Percentiles rank a stretch among this genome's conserved stretches.
Evolutionary conservation across 1,140 invertebrate genomes (phyloP).

Genomic region (Pseudomyrmex gracilis): DNA sequence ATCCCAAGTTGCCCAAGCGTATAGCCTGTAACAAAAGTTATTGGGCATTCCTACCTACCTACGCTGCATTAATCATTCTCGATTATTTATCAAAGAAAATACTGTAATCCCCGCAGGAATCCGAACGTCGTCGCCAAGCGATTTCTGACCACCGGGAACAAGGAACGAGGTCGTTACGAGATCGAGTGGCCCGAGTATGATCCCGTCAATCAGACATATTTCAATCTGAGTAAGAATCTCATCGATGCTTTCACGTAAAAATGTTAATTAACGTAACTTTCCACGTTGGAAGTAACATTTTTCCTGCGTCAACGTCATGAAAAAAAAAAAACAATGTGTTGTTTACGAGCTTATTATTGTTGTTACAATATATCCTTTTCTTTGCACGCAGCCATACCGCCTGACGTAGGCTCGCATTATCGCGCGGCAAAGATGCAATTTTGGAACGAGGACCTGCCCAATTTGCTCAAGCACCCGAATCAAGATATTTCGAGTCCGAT

Average conservation of each 20-base stretch:
- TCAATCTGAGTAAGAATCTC: slow-evolving; percentile 90
- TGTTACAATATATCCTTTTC: background rate
- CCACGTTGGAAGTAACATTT: background rate
- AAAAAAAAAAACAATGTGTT: background rate
- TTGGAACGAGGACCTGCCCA: slow-evolving; percentile 90
- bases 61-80: slow-evolving; percentile 45
- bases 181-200: slow-evolving; percentile 93
- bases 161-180: slow-evolving; percentile 89
- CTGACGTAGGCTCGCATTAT: slow-evolving; percentile 88
- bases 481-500: slow-evolving; percentile 72
- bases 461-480: slow-evolving; percentile 85
- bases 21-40: slow-evolving; percentile 26
- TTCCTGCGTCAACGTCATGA: background rate
- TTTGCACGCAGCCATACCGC: slow-evolving; percentile 88
- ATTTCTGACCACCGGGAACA: slow-evolving; percentile 86
- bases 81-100: slow-evolving; percentile 48
- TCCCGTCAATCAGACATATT: slow-evolving; percentile 89
- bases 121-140: slow-evolving; percentile 89
- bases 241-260: too few species aligned
- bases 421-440: slow-evolving; percentile 89
- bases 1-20: slow-evolving; percentile 9
- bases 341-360: background rate
- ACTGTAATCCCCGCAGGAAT: slow-evolving; percentile 86
- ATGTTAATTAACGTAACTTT: background rate
- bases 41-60: background rate